Evolutionary conservation across 2,888 invertebrate species (phyloP).

Genomic region (Phortica okadai): DNA sequence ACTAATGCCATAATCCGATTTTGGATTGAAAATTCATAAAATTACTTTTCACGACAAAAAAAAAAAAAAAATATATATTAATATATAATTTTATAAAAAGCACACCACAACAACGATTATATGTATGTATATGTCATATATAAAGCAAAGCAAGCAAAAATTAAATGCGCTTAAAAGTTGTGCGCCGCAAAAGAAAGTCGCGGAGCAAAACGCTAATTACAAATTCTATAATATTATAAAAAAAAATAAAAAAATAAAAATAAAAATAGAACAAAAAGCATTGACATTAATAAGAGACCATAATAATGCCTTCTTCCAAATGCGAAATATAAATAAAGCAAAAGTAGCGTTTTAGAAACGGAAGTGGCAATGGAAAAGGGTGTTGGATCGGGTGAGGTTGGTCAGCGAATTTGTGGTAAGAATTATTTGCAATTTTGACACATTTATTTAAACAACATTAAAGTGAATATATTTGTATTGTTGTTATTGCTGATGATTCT

Average conservation of each 20-base stretch:
- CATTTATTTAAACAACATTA: neutral
- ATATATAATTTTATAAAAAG: neutral
- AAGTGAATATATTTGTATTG: conserved; percentile 30
- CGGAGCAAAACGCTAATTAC: conserved; percentile 50
- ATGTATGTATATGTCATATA: neutral
- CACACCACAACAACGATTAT: neutral
- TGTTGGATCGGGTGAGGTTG: neutral
- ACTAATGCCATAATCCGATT: conserved; percentile 63
- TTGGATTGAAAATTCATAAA: conserved; percentile 60
- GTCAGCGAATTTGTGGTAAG: neutral
- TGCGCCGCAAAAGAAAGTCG: conserved; percentile 53
- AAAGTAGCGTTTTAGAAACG: conserved; percentile 14
- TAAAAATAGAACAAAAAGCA: neutral
- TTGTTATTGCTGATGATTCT: too few species aligned
- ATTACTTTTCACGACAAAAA: conserved; percentile 46
- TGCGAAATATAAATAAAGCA: conserved; percentile 41
- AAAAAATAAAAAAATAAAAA: conserved; percentile 9
- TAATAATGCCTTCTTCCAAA: conserved; percentile 26
- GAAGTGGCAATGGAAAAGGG: conserved; percentile 20
- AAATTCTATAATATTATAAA: conserved; percentile 53
- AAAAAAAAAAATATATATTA: conserved; percentile 25
- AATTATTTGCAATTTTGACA: neutral
- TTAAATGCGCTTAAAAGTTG: conserved; percentile 29
- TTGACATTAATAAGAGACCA: neutral
- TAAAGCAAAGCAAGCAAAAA: conserved; percentile 21